Conservation (phyloP, 2,113 vertebrate genomes). For the Cochlearius cochlearius region DNA sequence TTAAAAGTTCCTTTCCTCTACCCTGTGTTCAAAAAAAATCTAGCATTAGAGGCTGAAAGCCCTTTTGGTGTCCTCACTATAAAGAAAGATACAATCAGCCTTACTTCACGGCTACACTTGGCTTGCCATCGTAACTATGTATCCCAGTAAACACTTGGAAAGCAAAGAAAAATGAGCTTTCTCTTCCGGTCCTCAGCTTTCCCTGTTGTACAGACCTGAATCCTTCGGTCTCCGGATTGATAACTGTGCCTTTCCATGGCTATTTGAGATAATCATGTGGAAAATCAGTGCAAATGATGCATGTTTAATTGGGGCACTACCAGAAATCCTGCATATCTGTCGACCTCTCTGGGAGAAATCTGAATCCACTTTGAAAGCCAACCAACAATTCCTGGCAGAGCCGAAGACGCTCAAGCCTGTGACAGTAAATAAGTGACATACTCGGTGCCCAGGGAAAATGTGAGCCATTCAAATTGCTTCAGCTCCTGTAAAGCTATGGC, state of each 20-base stretch:
- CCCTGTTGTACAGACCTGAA: background rate
- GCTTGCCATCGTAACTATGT: background rate
- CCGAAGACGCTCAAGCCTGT: background rate
- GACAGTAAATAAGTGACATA: background rate
- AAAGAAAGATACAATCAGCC: background rate
- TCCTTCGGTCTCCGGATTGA: constrained; percentile 36
- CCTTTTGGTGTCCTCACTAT: background rate
- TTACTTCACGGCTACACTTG: background rate
- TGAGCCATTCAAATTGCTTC: background rate
- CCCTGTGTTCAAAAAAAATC: background rate
- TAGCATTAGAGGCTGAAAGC: background rate
- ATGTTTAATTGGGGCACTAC: constrained; percentile 45
- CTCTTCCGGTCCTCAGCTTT: background rate
- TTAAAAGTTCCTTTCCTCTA: background rate
- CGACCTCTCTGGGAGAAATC: constrained; percentile 5
- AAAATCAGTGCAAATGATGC: constrained; percentile 64
- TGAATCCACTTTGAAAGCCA: constrained; percentile 52
- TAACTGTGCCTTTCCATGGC: constrained; percentile 30
- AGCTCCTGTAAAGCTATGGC: background rate
- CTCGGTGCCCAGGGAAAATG: background rate
- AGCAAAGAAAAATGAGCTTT: background rate
- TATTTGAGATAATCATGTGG: constrained; percentile 64
- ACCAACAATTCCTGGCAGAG: background rate
- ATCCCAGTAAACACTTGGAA: background rate
- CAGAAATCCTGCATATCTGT: constrained; percentile 49